A percentile compares a stretch with the other conserved stretches of the same genome.
Conservation (phyloP, 1,140 invertebrate species). For the Aphaenogaster ashmeadi region DNA sequence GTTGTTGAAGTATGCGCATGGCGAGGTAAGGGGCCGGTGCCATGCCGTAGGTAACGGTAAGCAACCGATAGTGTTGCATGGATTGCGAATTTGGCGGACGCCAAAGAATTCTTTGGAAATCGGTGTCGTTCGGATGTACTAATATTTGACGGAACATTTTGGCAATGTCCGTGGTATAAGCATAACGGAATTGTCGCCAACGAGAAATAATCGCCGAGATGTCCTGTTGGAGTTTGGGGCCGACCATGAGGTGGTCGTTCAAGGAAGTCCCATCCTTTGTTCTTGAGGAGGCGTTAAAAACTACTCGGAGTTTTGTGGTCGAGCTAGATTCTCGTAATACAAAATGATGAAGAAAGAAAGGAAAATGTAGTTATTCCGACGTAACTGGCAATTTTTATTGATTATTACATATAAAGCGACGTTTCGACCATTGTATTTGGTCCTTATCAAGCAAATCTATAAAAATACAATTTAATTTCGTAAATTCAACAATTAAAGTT, state of each 20-base stretch:
- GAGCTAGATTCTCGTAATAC: neutral
- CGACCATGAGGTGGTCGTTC: neutral
- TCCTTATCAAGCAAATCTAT: no score
- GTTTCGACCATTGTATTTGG: no score
- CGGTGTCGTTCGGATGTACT: neutral
- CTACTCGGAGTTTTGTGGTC: neutral
- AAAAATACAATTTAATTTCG: no score
- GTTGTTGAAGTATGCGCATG: neutral
- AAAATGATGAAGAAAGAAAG: neutral
- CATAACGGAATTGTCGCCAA: slow-evolving; percentile 71
- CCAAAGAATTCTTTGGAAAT: slow-evolving; percentile 52
- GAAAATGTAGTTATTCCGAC: no score
- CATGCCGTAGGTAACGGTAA: neutral
- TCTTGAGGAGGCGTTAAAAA: neutral
- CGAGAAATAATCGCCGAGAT: slow-evolving; percentile 25
- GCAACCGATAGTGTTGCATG: neutral
- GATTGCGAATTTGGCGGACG: neutral
- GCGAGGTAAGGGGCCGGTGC: neutral
- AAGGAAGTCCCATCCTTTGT: neutral
- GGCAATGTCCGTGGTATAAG: slow-evolving; percentile 75
- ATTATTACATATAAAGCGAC: no score
- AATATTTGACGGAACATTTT: slow-evolving; percentile 75
- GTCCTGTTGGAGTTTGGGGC: neutral
- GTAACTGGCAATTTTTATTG: no score
- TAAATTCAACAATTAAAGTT: no score